Conservation (phyloP, 2,888 invertebrate species). For the Caenorhabditis virilis region DNA sequence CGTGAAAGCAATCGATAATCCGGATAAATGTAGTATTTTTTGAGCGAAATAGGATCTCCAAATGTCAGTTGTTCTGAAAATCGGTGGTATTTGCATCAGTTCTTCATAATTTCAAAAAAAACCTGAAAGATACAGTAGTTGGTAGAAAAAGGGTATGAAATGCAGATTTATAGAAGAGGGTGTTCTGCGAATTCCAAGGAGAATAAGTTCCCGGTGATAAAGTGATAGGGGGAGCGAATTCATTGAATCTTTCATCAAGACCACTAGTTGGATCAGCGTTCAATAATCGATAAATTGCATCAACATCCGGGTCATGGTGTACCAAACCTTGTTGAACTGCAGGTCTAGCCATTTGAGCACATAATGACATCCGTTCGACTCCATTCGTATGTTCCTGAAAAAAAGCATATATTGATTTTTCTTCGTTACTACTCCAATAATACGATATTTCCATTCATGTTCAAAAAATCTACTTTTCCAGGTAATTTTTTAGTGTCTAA, state of each 20-base stretch:
- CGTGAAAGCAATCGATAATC: slow-evolving; percentile 41
- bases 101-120: too few relatives aligned
- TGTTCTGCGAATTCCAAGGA: too few relatives aligned
- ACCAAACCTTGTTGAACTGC: too few relatives aligned
- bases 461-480: too few relatives aligned
- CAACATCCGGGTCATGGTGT: too few relatives aligned
- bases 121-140: slow-evolving; percentile 49
- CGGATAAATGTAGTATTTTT: slow-evolving; percentile 44
- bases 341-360: slow-evolving; percentile 27
- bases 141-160: slow-evolving; percentile 52
- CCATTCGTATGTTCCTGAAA: slow-evolving; percentile 40
- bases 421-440: too few relatives aligned
- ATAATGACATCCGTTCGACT: slow-evolving; percentile 18
- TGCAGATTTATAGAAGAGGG: slow-evolving; percentile 42
- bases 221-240: too few relatives aligned
- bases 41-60: slow-evolving; percentile 50
- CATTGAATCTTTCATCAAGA: slow-evolving; percentile 35
- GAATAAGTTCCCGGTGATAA: too few relatives aligned
- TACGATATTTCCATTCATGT: too few relatives aligned
- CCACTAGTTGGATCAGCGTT: slow-evolving; percentile 37
- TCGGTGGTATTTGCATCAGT: too few relatives aligned
- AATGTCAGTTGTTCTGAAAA: slow-evolving; percentile 48
- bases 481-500: too few relatives aligned
- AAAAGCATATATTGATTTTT: too few relatives aligned
- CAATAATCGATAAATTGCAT: slow-evolving; percentile 35